phyloP scores from a whole-genome alignment of 1,140 invertebrate genomes.

The Macrocentrus cingulum region DNA sequence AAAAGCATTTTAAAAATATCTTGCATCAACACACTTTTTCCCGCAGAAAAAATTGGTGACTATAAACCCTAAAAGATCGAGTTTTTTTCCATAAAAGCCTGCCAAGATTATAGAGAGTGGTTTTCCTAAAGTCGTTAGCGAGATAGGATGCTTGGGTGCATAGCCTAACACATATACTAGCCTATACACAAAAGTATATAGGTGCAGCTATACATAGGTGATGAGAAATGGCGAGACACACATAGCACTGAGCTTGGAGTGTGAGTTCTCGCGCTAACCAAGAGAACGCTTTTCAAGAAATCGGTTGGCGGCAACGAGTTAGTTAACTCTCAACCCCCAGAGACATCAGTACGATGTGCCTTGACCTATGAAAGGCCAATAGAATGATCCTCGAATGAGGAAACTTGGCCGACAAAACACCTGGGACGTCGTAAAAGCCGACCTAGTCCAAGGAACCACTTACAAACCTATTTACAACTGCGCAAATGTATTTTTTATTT shows the following conservation, averaged over 20 bases:
- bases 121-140: slow-evolving; percentile 4
- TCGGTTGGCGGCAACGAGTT: slow-evolving; percentile 7
- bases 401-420: slow-evolving; percentile 22
- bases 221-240: no score
- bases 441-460: not conserved
- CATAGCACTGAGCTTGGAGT: no score
- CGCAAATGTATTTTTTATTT: not conserved
- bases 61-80: not conserved
- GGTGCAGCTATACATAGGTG: no score
- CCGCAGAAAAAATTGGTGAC: no score
- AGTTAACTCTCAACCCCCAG: slow-evolving; percentile 18
- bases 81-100: not conserved
- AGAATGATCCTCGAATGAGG: slow-evolving; percentile 24
- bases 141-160: slow-evolving; percentile 11
- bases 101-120: not conserved
- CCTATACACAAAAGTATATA: not conserved
- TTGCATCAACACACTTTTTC: no score
- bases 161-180: not conserved
- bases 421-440: slow-evolving; percentile 2
- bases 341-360: slow-evolving; percentile 19
- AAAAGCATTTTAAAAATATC: no score
- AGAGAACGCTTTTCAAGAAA: no score
- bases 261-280: no score
- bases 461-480: not conserved
- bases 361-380: slow-evolving; percentile 27